Base-by-base conservation (phyloP, 2,888 invertebrate genomes). In the Drosophila affinis region DNA sequence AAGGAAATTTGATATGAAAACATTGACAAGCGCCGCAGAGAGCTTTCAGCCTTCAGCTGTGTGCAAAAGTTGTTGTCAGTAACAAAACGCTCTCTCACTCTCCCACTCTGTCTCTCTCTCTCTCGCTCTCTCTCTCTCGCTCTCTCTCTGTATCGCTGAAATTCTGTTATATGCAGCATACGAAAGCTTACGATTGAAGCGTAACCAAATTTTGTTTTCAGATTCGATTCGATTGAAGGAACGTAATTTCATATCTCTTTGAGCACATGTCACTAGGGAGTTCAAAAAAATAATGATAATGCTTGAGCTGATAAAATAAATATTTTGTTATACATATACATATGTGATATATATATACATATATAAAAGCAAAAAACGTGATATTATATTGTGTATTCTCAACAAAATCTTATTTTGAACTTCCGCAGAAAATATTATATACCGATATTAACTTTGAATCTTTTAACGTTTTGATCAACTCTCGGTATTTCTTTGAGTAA, bases 1-100 rank as follows among this genome's bases (percentile, higher is more conserved):
- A 59, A 63, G 27, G 70, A 64, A 58, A 65, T 68, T 74, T 62
- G 61, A 75, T 75, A 77, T 67, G 59, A 82, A 82, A 81, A 83
- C 77, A 81, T 75, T 79, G 61, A 51, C 53, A 46, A 61, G 51
- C 65, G 54, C 56, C 59, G 58, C 57, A 45, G 18, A 56, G 70
- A 82, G 81, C 81, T 81, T 72, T 77, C 21, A 44, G 47, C 51
- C 61, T 77, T 78, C 81, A 81, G 77, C 78, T 80, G 83, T 80
- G 77, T 54, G 63, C 44, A 49, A 46, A 34, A 69, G 61, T 65
- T 69, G 61, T 65, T 69, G 46, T 21, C 54, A 59, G 67, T 59
- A 67, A 55, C 59, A 54, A 17, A 61, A 53, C 62, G 64, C n/a
- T 39, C 45, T 24, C 21, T 55, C 45, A 17, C 9, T 17, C 4